Evolutionary conservation across 2,797 vertebrate genomes (phyloP), one percentile per base, ranked within the genome.

Genomic region (Helostoma temminkii): DNA sequence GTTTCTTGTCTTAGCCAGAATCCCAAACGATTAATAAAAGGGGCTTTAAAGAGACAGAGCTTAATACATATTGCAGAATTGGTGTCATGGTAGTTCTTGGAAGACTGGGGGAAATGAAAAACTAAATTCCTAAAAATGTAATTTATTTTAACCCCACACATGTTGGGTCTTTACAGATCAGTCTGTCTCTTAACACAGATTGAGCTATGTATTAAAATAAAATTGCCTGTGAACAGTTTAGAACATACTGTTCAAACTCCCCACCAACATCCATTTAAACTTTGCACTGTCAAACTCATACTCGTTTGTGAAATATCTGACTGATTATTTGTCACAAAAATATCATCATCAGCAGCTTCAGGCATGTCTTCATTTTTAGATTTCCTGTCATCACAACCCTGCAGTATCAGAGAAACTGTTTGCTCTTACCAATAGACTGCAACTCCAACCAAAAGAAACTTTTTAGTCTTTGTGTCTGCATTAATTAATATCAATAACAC

Each of bases 11-110:
- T 76, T 67, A 75, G 74, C 80, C 81, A 80, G 68, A 84, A 83
- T 82, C 85, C 71, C 72, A 16, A 21, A 71, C 78, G 80, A 86
- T 91, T 89, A 90, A 91, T 89, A 90, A 92, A 79, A 22, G 43
- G 80, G 82, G 80, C 74, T 73, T 46, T 58, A 88, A 79, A 54
- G 8, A 21, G 41, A 66, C 39, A 43, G 57, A 26, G 52, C 58
- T 68, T 32, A 9, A 62, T 56, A 45, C 34, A 37, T 56, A 21
- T 43, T 18, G 9, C 25, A 25, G 16, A 46, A 48, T n/a, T 32
- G 45, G 39, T 42, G 43, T 62, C 42, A 45, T 5, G 0, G 43
- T 42, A 54, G 10, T n/a, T 21, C 30, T 34, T 60, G 39, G 1
- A 18, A 37, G n/a, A 14, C 5, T 9, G 6, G 30, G 4, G 19